Evolutionary conservation across 1,140 invertebrate genomes (phyloP).

Genomic region (Drosophila navojoa): DNA sequence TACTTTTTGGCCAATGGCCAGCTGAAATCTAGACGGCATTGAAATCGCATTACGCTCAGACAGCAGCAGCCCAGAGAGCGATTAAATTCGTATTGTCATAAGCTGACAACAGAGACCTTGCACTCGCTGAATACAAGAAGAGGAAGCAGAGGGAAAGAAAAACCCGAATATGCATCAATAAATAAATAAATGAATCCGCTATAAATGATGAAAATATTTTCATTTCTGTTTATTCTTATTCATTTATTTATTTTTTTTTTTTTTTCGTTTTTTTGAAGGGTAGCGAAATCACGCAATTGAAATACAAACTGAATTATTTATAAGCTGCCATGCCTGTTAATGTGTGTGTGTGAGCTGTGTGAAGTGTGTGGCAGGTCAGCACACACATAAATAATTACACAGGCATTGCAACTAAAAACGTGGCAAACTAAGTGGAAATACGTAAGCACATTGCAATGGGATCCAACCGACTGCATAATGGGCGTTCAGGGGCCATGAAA

Average conservation of each 20-base stretch:
- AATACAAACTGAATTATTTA: conserved; percentile 67
- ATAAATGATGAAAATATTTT: conserved; percentile 54
- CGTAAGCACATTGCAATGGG: no score
- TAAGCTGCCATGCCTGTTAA: conserved; percentile 34
- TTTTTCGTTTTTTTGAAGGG: background rate
- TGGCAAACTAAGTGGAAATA: background rate
- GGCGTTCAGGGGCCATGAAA: no score
- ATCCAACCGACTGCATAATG: no score
- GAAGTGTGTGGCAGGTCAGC: conserved; percentile 5
- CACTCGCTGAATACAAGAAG: background rate
- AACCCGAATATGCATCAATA: conserved; percentile 39
- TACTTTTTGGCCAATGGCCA: conserved; percentile 50
- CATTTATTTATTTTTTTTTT: no score
- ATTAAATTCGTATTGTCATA: conserved; percentile 57
- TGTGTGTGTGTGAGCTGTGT: background rate
- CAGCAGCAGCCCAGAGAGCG: conserved; percentile 2
- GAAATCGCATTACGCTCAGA: conserved; percentile 61
- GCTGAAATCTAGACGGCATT: conserved; percentile 59
- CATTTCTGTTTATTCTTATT: conserved; percentile 18
- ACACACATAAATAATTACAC: conserved; percentile 64
- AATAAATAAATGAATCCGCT: conserved; percentile 60
- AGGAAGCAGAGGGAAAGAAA: background rate
- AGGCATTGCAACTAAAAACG: conserved; percentile 17
- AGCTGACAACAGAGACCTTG: conserved; percentile 46
- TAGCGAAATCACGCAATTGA: conserved; percentile 71